Percentiles rank a stretch among this genome's conserved stretches.
Conservation (phyloP, 1,140 invertebrate genomes). For the Rhyzopertha dominica region DNA sequence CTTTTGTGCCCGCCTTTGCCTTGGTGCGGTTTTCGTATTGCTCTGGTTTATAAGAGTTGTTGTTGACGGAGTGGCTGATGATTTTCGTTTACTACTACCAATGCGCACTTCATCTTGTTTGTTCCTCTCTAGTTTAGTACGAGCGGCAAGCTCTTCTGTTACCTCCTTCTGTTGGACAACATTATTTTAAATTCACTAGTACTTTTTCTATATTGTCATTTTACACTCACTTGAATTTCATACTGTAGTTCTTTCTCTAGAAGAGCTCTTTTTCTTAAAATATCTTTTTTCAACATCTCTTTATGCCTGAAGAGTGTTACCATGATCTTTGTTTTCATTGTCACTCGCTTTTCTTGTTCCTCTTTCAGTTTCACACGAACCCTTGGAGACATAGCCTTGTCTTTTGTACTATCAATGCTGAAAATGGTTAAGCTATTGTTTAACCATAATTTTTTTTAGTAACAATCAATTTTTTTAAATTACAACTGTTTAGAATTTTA, state of each 20-base stretch:
- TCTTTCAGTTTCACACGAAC: constrained; percentile 36
- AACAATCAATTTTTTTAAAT: no score
- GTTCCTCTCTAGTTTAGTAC: constrained; percentile 63
- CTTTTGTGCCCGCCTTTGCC: constrained; percentile 15
- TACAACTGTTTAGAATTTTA: no score
- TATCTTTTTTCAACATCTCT: constrained; percentile 89
- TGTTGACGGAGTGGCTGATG: constrained; percentile 48
- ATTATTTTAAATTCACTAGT: constrained; percentile 1
- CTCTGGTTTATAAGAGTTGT: constrained; percentile 47
- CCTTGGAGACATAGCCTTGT: constrained; percentile 36
- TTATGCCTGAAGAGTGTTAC: constrained; percentile 77
- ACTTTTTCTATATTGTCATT: no score
- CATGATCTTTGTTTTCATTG: constrained; percentile 57
- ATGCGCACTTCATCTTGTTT: constrained; percentile 66
- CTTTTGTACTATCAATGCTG: constrained; percentile 29
- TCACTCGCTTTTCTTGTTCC: constrained; percentile 51
- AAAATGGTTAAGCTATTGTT: constrained; percentile 10
- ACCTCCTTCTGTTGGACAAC: constrained; percentile 63
- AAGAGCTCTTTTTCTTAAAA: constrained; percentile 81
- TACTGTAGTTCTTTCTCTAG: constrained; percentile 88
- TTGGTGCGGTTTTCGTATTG: constrained; percentile 21
- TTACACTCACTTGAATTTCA: constrained; percentile 70
- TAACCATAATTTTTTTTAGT: no score
- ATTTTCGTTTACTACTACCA: constrained; percentile 55
- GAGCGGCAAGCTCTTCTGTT: constrained; percentile 58